Percentiles rank a stretch among this genome's conserved stretches.
Conservation (phyloP, 2,113 vertebrate species). For the Pteronura brasiliensis region DNA sequence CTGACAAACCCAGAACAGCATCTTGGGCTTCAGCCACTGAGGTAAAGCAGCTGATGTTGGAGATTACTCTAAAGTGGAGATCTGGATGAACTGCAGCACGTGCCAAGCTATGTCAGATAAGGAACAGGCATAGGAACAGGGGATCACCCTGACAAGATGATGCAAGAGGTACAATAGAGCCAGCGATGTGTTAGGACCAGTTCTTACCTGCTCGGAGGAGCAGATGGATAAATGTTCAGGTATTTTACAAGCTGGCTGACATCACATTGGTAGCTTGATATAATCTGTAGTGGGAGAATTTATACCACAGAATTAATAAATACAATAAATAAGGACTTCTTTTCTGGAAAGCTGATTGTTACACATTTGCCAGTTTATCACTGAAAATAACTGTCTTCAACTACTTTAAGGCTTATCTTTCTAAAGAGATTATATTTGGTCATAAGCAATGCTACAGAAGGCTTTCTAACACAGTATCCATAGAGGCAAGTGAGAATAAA, state of each 20-base stretch:
- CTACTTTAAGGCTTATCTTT: neutral
- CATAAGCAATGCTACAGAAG: neutral
- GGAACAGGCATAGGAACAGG: neutral
- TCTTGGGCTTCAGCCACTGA: neutral
- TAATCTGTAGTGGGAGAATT: neutral
- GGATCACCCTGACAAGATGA: neutral
- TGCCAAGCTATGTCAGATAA: neutral
- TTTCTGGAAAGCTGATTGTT: neutral
- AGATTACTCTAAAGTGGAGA: neutral
- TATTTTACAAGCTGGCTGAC: neutral
- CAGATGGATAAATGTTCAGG: neutral
- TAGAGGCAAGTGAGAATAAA: neutral
- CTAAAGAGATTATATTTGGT: neutral
- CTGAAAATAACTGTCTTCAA: neutral
- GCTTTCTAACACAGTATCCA: neutral
- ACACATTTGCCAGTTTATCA: neutral
- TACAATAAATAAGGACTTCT: neutral
- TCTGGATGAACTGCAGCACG: neutral
- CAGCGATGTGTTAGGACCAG: neutral
- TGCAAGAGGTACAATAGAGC: neutral
- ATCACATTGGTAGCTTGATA: neutral
- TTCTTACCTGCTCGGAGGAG: neutral
- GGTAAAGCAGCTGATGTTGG: neutral
- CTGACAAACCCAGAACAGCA: neutral
- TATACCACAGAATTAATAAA: neutral